Evolutionary conservation across 2,113 vertebrate species (phyloP), one percentile per base, ranked within the genome.

Genomic region (Zootoca vivipara): DNA sequence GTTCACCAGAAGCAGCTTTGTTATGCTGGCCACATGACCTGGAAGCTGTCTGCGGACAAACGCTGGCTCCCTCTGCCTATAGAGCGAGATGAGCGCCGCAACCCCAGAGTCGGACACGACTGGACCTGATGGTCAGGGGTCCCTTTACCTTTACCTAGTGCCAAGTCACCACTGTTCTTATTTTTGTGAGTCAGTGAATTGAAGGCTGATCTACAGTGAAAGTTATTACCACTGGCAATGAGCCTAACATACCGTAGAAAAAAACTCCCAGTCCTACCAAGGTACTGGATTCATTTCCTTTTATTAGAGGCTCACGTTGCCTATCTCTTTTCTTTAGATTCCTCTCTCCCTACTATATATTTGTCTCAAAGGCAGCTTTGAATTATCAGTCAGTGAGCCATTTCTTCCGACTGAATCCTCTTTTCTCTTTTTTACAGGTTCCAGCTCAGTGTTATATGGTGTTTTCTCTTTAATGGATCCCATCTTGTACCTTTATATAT

Each of bases 121-220:
- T n/a, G n/a, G n/a, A n/a, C n/a, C n/a, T n/a, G n/a, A n/a, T n/a
- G n/a, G n/a, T n/a, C n/a, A n/a, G n/a, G n/a, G n/a, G n/a, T n/a
- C n/a, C n/a, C n/a, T n/a, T n/a, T n/a, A n/a, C n/a, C n/a, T n/a
- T n/a, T n/a, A n/a, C n/a, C n/a, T 70, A 46, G 16, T 35, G 42
- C 38, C 15, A 83, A 85, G 20, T 33, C 52, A 56, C 69, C 85
- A 24, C 42, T 93, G 30, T 3, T 78, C 72, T 90, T 83, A 42
- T 30, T 81, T 73, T 35, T 1, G 33, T 0, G 35, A 91, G 89
- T 90, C 85, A 77, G 72, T 93, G 91, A 94, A 40, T 62, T 88
- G 33, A 7, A 72, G 91, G 92, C 83, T 89, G 30, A 82, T 77
- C 26, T 84, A 85, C 38, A 0, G 1, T 77, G 75, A 73, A 89